These are phyloP conservation scores for Chelon labrosus DNA, from an alignment of 2,797 vertebrate species.

Conservation along the genomic window DNA sequence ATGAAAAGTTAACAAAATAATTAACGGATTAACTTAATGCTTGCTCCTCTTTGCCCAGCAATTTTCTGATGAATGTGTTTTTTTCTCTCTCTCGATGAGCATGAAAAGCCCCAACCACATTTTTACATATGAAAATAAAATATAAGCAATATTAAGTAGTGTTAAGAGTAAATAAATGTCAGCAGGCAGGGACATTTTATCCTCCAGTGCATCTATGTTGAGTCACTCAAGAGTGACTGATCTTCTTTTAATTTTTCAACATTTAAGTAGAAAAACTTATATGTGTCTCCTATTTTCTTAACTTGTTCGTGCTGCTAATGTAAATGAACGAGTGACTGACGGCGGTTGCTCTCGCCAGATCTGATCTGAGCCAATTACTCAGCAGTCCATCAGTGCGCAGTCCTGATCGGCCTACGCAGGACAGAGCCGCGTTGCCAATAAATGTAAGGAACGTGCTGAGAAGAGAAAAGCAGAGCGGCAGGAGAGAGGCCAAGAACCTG, in stretches of 20 bases:
- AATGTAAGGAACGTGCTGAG: constrained; percentile 85
- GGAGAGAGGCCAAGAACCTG: constrained; percentile 82
- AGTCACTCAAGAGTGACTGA: constrained; percentile 22
- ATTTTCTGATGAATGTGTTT: constrained; percentile 34
- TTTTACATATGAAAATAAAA: constrained; percentile 21
- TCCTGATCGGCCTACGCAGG: constrained; percentile 31
- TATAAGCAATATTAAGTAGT: not conserved
- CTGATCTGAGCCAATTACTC: constrained; percentile 67
- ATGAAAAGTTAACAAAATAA: constrained; percentile 72
- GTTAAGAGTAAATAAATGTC: not conserved
- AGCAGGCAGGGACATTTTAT: constrained; percentile 7
- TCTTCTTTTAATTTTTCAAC: constrained; percentile 12
- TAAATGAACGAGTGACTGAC: too few relatives aligned
- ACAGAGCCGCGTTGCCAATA: constrained; percentile 51
- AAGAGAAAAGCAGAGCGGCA: constrained; percentile 84
- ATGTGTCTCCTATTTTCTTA: not conserved
- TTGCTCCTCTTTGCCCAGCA: constrained; percentile 32
- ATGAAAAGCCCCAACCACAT: constrained; percentile 8
- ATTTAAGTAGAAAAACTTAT: constrained; percentile 4
- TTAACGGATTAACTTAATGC: constrained; percentile 55
- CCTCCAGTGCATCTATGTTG: not conserved
- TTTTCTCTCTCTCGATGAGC: constrained; percentile 8
- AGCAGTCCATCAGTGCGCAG: constrained; percentile 58
- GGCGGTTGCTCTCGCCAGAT: not conserved
- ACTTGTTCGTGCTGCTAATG: too few relatives aligned